phyloP scores from a whole-genome alignment of 1,140 invertebrate genomes.

The Megathymus violae region DNA sequence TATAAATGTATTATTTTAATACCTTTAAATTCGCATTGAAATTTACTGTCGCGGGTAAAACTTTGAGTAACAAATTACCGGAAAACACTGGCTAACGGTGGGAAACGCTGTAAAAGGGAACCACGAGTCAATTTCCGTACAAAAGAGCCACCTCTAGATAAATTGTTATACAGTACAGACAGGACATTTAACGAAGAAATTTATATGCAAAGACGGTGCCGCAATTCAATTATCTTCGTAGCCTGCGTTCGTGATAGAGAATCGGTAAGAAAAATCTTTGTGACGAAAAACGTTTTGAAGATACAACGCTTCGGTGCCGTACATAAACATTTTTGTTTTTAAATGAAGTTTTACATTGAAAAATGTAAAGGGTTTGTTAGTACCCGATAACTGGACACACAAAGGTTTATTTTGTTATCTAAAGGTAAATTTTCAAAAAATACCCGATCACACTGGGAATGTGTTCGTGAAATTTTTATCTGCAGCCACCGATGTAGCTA shows the following conservation, averaged over 20 bases:
- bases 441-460: too few species aligned
- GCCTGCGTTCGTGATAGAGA: constrained; percentile 38
- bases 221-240: constrained; percentile 37
- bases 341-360: not conserved
- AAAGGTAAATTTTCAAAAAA: too few species aligned
- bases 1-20: too few species aligned
- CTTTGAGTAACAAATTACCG: not conserved
- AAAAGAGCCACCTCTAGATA: constrained; percentile 29
- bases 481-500: too few species aligned
- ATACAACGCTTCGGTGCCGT: constrained; percentile 5
- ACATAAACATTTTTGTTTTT: constrained; percentile 3
- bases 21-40: too few species aligned
- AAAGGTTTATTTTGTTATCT: too few species aligned
- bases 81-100: constrained; percentile 13
- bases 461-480: too few species aligned
- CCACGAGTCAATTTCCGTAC: constrained; percentile 33
- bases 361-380: too few species aligned
- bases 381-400: too few species aligned
- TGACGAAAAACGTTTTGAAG: constrained; percentile 31
- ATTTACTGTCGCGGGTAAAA: too few species aligned
- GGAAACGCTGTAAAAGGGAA: constrained; percentile 26
- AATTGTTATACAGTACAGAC: constrained; percentile 36
- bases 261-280: constrained; percentile 34
- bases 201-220: constrained; percentile 43
- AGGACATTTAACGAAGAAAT: constrained; percentile 44